Base-by-base conservation (phyloP, 1,140 invertebrate species). In the Diabrotica virgifera region DNA sequence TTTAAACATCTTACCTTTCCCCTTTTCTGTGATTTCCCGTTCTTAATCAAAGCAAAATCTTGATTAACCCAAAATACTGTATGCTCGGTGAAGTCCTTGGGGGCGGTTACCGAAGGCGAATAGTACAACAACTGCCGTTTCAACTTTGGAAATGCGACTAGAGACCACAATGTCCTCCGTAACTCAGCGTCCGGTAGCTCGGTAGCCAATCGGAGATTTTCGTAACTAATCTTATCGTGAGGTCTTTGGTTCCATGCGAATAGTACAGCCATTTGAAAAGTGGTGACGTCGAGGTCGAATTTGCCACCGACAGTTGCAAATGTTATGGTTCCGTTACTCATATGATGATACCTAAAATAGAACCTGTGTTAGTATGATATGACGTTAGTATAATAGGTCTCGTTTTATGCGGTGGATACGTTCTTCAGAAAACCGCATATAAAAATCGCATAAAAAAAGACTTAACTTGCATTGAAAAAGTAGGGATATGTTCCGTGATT, bases 231-330 rank as follows among this genome's bases (percentile, higher is more conserved):
- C 80, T 89, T 92, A 70, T 98, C 97, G 64, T 87, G 78, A 36
- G 93, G 91, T 72, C 97, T 83, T 78, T 98, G 94, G 85, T 99
- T 99, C 96, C 96, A 99, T 7, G 95, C 94, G 83, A 98, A 99
- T 13, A 99, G 82, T n/a, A 99, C 96, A 62, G 96, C 95, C 95
- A 99, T 98, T 89, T 99, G 98, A 80, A 99, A 98, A 35, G 97
- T 98, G 6, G 97, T 99, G 4, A 99, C 95, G 79, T 99, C 98
- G 65, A 99, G 83, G 82, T 99, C 98, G 82, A 95, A 99, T 73
- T 92, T 89, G 8, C 97, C 96, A 52, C 94, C 88, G 75, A 91
- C 87, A 81, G 97, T 98, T 4, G 88, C 86, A 84, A 99, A 99
- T 52, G 94, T 97, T 69, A 98, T 96, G 38, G 95, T 96, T 72